Evolutionary conservation across 1,140 invertebrate species (phyloP).

Genomic region (Caenorhabditis inopinata): DNA sequence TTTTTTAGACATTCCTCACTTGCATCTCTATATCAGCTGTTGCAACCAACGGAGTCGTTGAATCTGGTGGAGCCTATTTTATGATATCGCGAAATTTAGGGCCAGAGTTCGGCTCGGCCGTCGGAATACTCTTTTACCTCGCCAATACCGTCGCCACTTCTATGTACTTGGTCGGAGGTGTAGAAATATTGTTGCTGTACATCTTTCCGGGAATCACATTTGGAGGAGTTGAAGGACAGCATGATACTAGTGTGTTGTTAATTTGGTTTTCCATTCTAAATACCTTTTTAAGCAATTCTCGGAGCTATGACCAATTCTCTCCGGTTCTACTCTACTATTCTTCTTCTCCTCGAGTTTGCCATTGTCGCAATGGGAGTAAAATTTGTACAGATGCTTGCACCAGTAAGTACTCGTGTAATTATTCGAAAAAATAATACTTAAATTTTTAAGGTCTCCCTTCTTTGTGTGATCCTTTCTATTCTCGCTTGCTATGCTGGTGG

Average conservation of each 20-base stretch:
- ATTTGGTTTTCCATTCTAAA: neutral
- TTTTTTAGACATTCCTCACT: slow-evolving; percentile 85
- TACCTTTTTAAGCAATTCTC: slow-evolving; percentile 56
- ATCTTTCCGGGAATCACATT: slow-evolving; percentile 68
- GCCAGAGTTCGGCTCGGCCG: slow-evolving; percentile 95
- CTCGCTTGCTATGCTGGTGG: slow-evolving; percentile 70
- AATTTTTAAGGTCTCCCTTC: slow-evolving; percentile 66
- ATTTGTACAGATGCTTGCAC: slow-evolving; percentile 70
- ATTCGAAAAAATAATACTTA: neutral
- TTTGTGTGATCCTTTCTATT: slow-evolving; percentile 70
- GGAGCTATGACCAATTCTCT: slow-evolving; percentile 68
- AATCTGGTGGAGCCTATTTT: slow-evolving; percentile 89
- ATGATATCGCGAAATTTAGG: slow-evolving; percentile 93
- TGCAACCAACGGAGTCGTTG: slow-evolving; percentile 95
- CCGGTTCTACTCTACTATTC: slow-evolving; percentile 69
- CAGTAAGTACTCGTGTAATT: slow-evolving; percentile 44
- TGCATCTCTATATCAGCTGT: slow-evolving; percentile 99
- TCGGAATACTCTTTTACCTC: slow-evolving; percentile 96
- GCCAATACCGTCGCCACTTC: slow-evolving; percentile 96
- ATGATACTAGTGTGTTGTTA: slow-evolving; percentile 56
- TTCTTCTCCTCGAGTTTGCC: slow-evolving; percentile 68
- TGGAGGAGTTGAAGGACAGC: slow-evolving; percentile 67
- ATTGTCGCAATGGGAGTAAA: slow-evolving; percentile 70
- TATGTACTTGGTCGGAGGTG: slow-evolving; percentile 94
- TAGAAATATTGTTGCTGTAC: slow-evolving; percentile 83